Conservation (phyloP, 2,888 invertebrate genomes). For the Lacanobia oleracea region DNA sequence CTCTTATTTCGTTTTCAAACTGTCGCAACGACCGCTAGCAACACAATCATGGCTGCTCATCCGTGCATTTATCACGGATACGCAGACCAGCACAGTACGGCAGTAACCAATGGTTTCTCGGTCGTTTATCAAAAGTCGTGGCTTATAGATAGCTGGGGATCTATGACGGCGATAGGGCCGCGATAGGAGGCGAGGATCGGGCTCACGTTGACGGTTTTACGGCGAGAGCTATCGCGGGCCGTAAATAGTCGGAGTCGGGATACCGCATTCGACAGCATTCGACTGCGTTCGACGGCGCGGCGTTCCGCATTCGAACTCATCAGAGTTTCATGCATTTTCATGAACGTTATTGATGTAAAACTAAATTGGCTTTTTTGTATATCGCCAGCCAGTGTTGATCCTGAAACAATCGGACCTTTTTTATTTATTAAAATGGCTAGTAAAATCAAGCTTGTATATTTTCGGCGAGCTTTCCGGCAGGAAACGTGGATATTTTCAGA, state of each 20-base stretch:
- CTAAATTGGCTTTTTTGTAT: slow-evolving; percentile 56
- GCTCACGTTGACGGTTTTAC: slow-evolving; percentile 86
- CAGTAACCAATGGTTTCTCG: slow-evolving; percentile 66
- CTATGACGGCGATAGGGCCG: slow-evolving; percentile 69
- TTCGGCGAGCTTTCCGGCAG: background rate
- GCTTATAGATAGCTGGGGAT: slow-evolving; percentile 70
- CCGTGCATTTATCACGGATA: slow-evolving; percentile 60
- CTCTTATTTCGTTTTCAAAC: slow-evolving; percentile 11
- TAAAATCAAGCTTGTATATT: background rate
- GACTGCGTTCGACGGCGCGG: slow-evolving; percentile 62
- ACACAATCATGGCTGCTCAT: slow-evolving; percentile 48
- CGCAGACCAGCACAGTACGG: slow-evolving; percentile 27
- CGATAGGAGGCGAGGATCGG: slow-evolving; percentile 75
- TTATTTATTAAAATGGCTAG: background rate
- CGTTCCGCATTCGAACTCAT: slow-evolving; percentile 66
- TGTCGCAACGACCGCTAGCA: slow-evolving; percentile 2
- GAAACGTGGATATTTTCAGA: background rate
- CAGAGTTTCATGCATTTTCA: slow-evolving; percentile 71
- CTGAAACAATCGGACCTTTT: slow-evolving; percentile 21
- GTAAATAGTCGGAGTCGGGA: slow-evolving; percentile 78
- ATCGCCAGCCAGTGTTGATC: slow-evolving; percentile 15
- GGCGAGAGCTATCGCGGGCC: slow-evolving; percentile 79
- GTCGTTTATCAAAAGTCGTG: slow-evolving; percentile 71
- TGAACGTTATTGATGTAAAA: slow-evolving; percentile 63
- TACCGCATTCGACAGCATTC: slow-evolving; percentile 63